Percentiles rank a stretch among this genome's conserved stretches.
Conservation (phyloP, 30 jellyfish, hydroid and myxozoan species). For the Phacellophora camtschatica region DNA sequence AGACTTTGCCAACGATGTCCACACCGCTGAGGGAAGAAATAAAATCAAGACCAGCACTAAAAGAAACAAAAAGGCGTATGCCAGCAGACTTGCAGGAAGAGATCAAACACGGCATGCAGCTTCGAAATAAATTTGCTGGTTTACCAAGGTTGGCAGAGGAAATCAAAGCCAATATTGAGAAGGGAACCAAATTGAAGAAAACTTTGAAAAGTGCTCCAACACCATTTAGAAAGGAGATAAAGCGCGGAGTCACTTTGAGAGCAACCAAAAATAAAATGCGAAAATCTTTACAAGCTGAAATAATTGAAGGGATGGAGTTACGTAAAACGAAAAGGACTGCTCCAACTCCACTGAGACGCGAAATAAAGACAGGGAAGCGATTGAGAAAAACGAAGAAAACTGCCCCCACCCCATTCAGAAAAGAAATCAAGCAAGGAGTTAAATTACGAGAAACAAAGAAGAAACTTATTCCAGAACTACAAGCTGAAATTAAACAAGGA, state of each 20-base stretch:
- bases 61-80: slow-evolving; percentile 38
- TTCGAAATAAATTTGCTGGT: slow-evolving; percentile 13
- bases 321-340: slow-evolving; percentile 32
- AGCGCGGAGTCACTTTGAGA: slow-evolving; percentile 16
- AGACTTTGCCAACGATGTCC: slow-evolving; percentile 37
- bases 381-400: slow-evolving; percentile 45
- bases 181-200: background rate
- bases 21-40: slow-evolving; percentile 65
- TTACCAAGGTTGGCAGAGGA: slow-evolving; percentile 1
- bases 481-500: slow-evolving; percentile 41
- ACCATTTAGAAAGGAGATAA: slow-evolving; percentile 31
- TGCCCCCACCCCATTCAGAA: slow-evolving; percentile 78
- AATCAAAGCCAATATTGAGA: slow-evolving; percentile 12
- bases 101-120: slow-evolving; percentile 20
- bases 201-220: slow-evolving; percentile 20
- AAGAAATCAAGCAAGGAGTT: slow-evolving; percentile 61
- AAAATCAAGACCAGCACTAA: slow-evolving; percentile 22
- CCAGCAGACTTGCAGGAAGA: slow-evolving; percentile 24
- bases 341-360: slow-evolving; percentile 61
- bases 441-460: slow-evolving; percentile 50
- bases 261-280: slow-evolving; percentile 55
- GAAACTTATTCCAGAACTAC: slow-evolving; percentile 22
- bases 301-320: background rate
- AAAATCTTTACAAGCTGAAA: slow-evolving; percentile 17
- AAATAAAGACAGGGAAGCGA: slow-evolving; percentile 10